These are phyloP conservation scores for Phasia obesa DNA, from an alignment of 2,888 invertebrate genomes.

Conservation along the genomic window DNA sequence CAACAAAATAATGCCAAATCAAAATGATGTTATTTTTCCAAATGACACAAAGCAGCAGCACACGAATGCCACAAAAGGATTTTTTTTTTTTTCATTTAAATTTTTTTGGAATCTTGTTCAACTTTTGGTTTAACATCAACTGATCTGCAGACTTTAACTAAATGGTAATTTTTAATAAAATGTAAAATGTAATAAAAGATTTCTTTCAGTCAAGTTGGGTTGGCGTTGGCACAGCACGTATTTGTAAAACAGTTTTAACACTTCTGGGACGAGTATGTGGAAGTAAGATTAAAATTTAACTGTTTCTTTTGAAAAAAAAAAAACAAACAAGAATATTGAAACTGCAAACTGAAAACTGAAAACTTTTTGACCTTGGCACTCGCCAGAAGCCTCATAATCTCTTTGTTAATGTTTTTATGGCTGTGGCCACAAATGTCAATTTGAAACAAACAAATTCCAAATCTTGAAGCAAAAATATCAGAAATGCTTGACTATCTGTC, in stretches of 20 bases:
- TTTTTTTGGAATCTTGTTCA: not conserved
- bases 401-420: conserved; percentile 8
- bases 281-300: conserved; percentile 26
- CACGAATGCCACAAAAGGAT: conserved; percentile 41
- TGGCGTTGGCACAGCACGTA: conserved; percentile 35
- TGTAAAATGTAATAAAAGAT: conserved; percentile 31
- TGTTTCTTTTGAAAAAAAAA: conserved; percentile 24
- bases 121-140: not conserved
- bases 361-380: conserved; percentile 69
- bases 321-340: conserved; percentile 23
- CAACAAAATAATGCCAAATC: conserved; percentile 31
- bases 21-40: conserved; percentile 18
- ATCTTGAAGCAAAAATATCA: conserved; percentile 47
- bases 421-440: conserved; percentile 18
- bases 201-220: not conserved
- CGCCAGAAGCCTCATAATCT: conserved; percentile 49
- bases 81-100: not conserved
- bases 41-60: conserved; percentile 13
- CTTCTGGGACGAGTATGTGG: conserved; percentile 27
- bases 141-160: conserved; percentile 6
- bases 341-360: no score
- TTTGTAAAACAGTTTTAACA: conserved; percentile 64
- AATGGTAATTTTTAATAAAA: conserved; percentile 40
- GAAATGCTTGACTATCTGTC: conserved; percentile 8
- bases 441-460: conserved; percentile 59